These are phyloP conservation scores for Abscondita cerata DNA, from an alignment of 2,888 invertebrate species.

Conservation along the genomic window DNA sequence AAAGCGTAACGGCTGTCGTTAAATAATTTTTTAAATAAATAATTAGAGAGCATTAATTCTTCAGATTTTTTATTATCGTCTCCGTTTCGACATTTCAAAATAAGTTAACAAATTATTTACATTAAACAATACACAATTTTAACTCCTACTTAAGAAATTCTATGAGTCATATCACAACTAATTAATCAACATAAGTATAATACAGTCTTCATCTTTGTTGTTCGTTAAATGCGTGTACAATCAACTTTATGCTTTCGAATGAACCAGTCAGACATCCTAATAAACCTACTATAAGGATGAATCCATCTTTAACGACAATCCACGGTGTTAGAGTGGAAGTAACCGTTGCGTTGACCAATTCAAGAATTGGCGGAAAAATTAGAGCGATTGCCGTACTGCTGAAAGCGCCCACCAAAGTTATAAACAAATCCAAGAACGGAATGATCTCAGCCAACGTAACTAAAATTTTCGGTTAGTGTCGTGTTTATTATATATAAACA, in stretches of 20 bases:
- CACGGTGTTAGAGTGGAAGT: slow-evolving; percentile 61
- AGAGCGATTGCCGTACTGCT: slow-evolving; percentile 88
- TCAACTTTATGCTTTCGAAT: slow-evolving; percentile 68
- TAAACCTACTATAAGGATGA: slow-evolving; percentile 72
- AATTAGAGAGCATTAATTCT: no score
- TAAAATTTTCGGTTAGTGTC: slow-evolving; percentile 52
- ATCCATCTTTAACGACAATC: slow-evolving; percentile 65
- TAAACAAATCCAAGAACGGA: slow-evolving; percentile 85
- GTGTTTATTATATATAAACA: not conserved
- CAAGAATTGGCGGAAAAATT: slow-evolving; percentile 87
- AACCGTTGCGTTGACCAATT: slow-evolving; percentile 74
- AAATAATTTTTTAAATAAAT: no score
- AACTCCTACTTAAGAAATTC: no score
- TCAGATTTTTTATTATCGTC: no score
- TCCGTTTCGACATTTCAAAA: no score
- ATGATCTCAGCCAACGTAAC: slow-evolving; percentile 86
- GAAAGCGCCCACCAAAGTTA: slow-evolving; percentile 90
- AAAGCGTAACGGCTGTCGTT: no score
- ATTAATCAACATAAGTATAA: no score
- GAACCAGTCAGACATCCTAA: slow-evolving; percentile 78
- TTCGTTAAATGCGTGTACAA: slow-evolving; percentile 16
- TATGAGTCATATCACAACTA: no score
- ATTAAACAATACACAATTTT: no score
- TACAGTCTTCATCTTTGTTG: slow-evolving; percentile 17
- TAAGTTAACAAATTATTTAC: no score